These are phyloP conservation scores for Chalcosyrphus nemorum DNA, from an alignment of 2,888 invertebrate species.

Conservation along the genomic window DNA sequence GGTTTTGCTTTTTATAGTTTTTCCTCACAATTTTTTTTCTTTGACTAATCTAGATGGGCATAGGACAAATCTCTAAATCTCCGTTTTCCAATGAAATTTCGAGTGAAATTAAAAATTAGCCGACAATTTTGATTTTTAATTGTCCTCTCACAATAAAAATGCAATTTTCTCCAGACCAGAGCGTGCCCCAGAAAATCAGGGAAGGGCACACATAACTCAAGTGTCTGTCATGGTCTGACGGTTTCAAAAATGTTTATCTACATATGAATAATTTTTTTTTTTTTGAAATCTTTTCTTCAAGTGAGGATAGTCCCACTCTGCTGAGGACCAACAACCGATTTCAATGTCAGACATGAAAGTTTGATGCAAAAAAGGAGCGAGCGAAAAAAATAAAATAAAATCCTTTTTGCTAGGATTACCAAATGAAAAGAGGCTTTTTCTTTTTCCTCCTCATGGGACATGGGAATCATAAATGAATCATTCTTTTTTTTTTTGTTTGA, in stretches of 20 bases:
- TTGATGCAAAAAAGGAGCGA: neutral
- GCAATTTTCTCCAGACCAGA: neutral
- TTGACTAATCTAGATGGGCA: neutral
- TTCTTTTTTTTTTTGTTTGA: conserved; percentile 1
- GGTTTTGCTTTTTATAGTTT: conserved; percentile 31
- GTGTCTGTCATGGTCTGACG: neutral
- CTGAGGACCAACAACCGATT: conserved; percentile 16
- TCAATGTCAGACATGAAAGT: conserved; percentile 33
- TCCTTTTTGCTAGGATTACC: neutral
- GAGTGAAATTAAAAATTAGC: neutral
- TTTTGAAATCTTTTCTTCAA: too few relatives aligned
- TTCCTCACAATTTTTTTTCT: neutral
- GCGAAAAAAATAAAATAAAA: neutral
- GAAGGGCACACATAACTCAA: neutral
- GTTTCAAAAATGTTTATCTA: neutral
- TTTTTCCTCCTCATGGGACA: neutral
- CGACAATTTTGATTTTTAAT: neutral
- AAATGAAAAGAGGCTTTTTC: neutral
- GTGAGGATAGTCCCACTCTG: neutral
- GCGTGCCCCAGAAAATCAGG: neutral
- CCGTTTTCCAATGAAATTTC: neutral
- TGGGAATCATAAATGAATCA: conserved; percentile 32
- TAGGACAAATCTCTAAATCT: neutral
- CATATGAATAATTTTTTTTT: neutral
- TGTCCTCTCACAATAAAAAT: neutral